Evolutionary conservation across 2,888 invertebrate genomes (phyloP), one percentile per base, ranked within the genome.

Genomic region (Nasonia oneida): DNA sequence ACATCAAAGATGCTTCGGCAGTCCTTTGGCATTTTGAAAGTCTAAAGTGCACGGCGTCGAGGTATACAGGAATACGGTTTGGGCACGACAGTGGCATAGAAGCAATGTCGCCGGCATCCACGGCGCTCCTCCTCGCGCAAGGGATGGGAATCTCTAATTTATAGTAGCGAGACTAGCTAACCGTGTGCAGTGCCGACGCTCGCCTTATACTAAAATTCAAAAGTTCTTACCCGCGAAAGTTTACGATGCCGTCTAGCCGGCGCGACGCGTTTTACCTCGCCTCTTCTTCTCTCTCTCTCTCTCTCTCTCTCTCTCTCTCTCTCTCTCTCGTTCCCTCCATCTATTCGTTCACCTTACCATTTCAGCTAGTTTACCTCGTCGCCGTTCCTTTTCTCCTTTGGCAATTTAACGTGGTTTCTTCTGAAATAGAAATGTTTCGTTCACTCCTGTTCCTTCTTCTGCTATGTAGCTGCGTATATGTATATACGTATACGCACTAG

Each of bases 231-330:
- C 39, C 67, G 73, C 64, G 79, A 89, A 91, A 92, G 89, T 93
- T 92, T 92, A 93, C 91, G 92, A 92, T 89, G 90, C 90, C 90
- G 92, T 93, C 93, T 92, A 92, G 93, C 91, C 92, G 91, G 90
- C 90, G 92, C 91, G 92, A 88, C 91, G 90, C 91, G 89, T 84
- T 73, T 83, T 86, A 82, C 84, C 75, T 78, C 75, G 64, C 67
- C 81, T 80, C 71, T 64, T 80, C 71, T 64, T 29, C 57, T 75
- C 79, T 71, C 79, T 80, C 83, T 83, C 61, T n/a, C 29, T 33
- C 77, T 61, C 77, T 77, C 39, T 77, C 61, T n/a, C 29, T 33
- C 77, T 61, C 77, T 77, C 39, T 77, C 47, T 71, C 18, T 53
- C 71, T 80, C 64, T 53, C 50, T 70, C 29, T 67, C 57, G 8